A percentile compares a stretch with the other conserved stretches of the same genome.
phyloP scores from a whole-genome alignment of 2,113 vertebrate genomes.

The Protobothrops mucrosquamatus region DNA sequence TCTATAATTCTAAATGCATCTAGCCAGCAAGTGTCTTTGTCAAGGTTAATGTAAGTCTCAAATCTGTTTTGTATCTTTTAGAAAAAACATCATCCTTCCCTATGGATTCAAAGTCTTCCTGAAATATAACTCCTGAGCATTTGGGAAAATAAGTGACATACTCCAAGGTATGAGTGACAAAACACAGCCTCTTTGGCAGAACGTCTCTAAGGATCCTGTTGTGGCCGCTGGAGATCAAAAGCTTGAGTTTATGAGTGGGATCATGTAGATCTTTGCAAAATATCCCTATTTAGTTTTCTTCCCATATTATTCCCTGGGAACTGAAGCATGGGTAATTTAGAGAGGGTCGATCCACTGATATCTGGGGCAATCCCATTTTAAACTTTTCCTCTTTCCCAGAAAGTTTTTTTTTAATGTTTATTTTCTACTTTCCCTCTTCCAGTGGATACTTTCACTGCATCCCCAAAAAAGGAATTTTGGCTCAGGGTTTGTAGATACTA shows the following conservation, averaged over 20 bases:
- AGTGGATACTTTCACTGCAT: background rate
- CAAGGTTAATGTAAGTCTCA: no score
- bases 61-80: background rate
- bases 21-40: background rate
- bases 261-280: background rate
- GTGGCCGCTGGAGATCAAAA: background rate
- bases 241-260: background rate
- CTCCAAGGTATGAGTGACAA: background rate
- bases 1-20: background rate
- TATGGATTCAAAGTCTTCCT: background rate
- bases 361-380: background rate
- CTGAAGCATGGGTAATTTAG: background rate
- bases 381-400: background rate
- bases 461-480: background rate
- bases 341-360: background rate
- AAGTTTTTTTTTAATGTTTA: background rate
- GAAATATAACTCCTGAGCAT: background rate
- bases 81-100: background rate
- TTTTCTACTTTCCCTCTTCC: background rate
- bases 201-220: background rate
- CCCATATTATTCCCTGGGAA: background rate
- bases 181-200: background rate
- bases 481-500: background rate
- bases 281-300: background rate
- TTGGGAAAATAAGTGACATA: background rate